Evolutionary conservation across 2,797 vertebrate genomes (phyloP).

Genomic region (Anolis apletophallus): DNA sequence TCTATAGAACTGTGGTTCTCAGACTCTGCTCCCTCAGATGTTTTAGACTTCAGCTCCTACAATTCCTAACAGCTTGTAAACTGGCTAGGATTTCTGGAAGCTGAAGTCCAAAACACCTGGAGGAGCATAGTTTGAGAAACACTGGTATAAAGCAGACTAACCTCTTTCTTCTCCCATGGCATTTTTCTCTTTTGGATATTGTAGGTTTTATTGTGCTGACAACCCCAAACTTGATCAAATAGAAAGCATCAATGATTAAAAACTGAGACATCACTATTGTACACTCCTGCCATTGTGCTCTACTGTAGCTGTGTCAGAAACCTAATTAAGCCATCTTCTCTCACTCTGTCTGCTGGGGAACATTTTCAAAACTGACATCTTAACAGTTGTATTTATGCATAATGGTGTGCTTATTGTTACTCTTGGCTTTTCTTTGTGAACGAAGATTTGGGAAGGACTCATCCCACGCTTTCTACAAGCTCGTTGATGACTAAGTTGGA

Average conservation of each 20-base stretch:
- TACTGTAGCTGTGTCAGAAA: neutral
- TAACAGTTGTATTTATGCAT: neutral
- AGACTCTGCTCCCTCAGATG: too few species aligned
- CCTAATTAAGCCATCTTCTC: neutral
- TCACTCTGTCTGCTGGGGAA: neutral
- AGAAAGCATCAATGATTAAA: too few species aligned
- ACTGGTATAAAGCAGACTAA: neutral
- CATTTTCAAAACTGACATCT: neutral
- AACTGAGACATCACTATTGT: neutral
- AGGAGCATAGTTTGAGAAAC: too few species aligned
- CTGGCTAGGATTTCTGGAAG: too few species aligned
- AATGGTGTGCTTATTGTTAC: neutral
- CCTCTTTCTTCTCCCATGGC: neutral
- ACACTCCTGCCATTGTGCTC: neutral
- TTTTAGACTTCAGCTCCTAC: too few species aligned
- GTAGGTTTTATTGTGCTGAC: neutral
- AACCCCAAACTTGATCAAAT: neutral
- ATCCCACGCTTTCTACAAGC: too few species aligned
- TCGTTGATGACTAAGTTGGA: too few species aligned
- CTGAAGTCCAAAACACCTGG: too few species aligned
- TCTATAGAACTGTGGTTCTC: neutral
- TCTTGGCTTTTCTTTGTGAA: too few species aligned
- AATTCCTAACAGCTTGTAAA: too few species aligned
- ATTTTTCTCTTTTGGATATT: neutral
- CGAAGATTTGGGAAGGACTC: too few species aligned